These are phyloP conservation scores for Patiria pectinifera DNA, from an alignment of 53 echinoderm and acorn worm species.

Conservation along the genomic window DNA sequence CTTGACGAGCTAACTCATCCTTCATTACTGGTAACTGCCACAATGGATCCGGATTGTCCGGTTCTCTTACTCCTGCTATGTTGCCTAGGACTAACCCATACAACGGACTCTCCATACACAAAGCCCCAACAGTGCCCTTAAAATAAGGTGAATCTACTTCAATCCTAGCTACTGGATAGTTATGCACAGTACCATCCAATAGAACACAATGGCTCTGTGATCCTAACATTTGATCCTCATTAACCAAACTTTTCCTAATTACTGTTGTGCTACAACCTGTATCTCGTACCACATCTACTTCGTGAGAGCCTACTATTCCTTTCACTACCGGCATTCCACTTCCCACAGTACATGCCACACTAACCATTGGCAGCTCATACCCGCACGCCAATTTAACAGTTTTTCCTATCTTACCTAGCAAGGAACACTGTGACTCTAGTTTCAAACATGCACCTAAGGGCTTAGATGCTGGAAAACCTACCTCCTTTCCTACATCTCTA, in stretches of 20 bases:
- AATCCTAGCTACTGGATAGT: not conserved
- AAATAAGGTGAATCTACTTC: constrained; percentile 10
- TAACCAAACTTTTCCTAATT: not conserved
- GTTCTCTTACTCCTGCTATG: too few relatives aligned
- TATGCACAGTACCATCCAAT: constrained; percentile 7
- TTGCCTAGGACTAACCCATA: constrained; percentile 35
- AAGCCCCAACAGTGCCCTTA: not conserved
- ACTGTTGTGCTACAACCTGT: constrained; percentile 13
- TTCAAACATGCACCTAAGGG: not conserved
- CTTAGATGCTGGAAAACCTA: not conserved
- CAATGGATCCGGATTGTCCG: not conserved
- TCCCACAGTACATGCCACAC: not conserved
- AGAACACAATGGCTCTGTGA: not conserved
- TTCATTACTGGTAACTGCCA: not conserved
- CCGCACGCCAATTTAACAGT: not conserved
- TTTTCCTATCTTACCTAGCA: not conserved
- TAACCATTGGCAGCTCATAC: not conserved
- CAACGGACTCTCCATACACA: constrained; percentile 32
- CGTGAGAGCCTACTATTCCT: not conserved
- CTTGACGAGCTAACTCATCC: too few relatives aligned
- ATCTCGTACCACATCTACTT: not conserved
- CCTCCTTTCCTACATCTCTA: not conserved
- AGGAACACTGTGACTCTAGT: not conserved
- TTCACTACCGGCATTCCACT: not conserved
- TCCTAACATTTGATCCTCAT: not conserved